Evolutionary conservation across 2,797 vertebrate genomes (phyloP).

Genomic region (Poliocrania exsul): DNA sequence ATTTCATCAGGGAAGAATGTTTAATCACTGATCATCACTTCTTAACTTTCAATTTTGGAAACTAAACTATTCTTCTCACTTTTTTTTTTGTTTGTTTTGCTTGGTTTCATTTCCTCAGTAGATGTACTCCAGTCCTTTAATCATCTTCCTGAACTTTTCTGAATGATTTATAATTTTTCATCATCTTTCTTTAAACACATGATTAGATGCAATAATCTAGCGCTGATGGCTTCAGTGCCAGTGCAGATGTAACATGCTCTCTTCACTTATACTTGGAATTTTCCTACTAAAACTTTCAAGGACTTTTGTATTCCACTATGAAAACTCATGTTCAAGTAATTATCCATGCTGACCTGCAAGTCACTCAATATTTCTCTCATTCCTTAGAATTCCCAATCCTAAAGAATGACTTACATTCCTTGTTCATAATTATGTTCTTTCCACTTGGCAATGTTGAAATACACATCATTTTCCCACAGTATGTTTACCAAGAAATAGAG

Average conservation of each 20-base stretch:
- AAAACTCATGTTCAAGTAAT: constrained; percentile 51
- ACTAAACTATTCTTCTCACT: not conserved
- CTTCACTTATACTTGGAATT: not conserved
- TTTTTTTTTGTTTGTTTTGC: not conserved
- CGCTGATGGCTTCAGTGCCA: not conserved
- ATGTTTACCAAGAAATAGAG: not conserved
- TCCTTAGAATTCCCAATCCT: constrained; percentile 46
- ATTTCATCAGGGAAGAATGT: constrained; percentile 2
- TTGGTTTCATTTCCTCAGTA: not conserved
- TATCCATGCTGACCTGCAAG: constrained; percentile 49
- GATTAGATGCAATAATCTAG: not conserved
- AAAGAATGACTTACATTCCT: constrained; percentile 30
- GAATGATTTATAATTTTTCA: not conserved
- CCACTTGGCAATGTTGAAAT: not conserved
- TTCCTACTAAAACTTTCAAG: constrained; percentile 42
- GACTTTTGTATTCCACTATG: constrained; percentile 48
- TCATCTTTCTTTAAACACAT: not conserved
- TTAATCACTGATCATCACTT: not conserved
- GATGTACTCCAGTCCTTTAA: not conserved
- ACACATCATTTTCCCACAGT: not conserved
- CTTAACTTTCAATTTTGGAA: constrained; percentile 5
- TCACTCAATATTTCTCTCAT: constrained; percentile 50
- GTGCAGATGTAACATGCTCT: not conserved
- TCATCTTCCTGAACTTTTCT: not conserved
- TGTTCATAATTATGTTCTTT: constrained; percentile 1